A percentile compares a stretch with the other conserved stretches of the same genome.
Conservation (phyloP, 2,113 vertebrate species). For the Sorex araneus region DNA sequence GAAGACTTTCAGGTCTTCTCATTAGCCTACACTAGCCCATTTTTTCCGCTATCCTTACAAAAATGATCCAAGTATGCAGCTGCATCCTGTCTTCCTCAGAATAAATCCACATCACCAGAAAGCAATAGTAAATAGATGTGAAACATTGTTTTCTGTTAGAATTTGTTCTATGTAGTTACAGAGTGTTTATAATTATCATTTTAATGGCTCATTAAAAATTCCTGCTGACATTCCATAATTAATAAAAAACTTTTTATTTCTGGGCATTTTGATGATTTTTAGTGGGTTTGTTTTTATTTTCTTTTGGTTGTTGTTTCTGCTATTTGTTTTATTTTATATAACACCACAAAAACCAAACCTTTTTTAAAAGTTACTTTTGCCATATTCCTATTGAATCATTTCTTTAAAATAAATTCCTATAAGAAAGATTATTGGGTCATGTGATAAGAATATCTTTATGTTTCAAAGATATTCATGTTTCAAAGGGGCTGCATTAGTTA, state of each 20-base stretch:
- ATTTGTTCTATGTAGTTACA: not conserved
- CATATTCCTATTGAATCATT: constrained; percentile 60
- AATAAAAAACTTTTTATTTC: constrained; percentile 65
- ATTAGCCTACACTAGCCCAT: not conserved
- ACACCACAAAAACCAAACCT: not conserved
- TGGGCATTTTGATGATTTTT: constrained; percentile 57
- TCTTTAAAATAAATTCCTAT: constrained; percentile 56
- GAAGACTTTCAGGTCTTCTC: not conserved
- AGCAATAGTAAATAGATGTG: not conserved
- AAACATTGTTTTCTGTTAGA: constrained; percentile 4
- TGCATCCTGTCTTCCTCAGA: not conserved
- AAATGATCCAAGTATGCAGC: not conserved
- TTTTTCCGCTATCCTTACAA: not conserved
- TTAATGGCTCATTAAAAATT: constrained; percentile 66
- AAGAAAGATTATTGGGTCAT: constrained; percentile 62
- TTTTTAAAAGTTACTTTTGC: constrained; percentile 50
- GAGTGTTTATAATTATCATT: constrained; percentile 49
- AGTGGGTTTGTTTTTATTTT: not conserved
- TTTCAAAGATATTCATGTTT: constrained; percentile 28
- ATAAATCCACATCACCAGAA: constrained; percentile 13
- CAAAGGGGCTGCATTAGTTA: constrained; percentile 39
- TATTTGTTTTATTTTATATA: constrained; percentile 55
- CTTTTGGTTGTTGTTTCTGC: not conserved
- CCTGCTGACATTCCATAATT: constrained; percentile 62
- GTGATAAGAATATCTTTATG: constrained; percentile 51